phyloP scores from a whole-genome alignment of 2,797 vertebrate species.

The Microtus californicus region DNA sequence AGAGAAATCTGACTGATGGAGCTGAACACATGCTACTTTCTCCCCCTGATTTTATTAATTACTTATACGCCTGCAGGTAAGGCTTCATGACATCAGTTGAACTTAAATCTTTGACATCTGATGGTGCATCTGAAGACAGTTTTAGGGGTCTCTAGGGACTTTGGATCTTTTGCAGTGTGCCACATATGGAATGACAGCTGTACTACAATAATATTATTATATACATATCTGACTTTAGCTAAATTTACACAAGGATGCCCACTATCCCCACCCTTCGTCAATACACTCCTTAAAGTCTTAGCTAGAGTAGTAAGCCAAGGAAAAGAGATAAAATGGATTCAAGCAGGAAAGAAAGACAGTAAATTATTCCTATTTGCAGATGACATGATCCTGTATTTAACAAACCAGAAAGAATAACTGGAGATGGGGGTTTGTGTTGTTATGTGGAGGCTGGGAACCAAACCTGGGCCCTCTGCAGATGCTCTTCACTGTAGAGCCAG shows the following conservation, averaged over 20 bases:
- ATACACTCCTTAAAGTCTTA: neutral
- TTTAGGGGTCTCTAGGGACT: neutral
- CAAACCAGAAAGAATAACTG: neutral
- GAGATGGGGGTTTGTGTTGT: neutral
- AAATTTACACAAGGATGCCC: neutral
- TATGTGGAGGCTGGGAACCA: neutral
- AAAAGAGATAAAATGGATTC: neutral
- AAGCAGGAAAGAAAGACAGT: neutral
- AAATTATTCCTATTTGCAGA: neutral
- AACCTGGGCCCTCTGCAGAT: neutral
- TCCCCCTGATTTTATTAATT: neutral
- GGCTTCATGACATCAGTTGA: neutral
- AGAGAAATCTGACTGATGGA: neutral
- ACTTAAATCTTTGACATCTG: neutral
- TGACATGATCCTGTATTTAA: neutral
- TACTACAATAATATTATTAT: neutral
- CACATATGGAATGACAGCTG: neutral
- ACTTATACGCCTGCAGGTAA: neutral
- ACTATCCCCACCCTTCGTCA: neutral
- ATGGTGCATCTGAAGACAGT: neutral
- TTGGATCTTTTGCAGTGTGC: neutral
- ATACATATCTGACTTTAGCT: neutral
- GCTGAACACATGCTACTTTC: neutral
- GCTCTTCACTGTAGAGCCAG: neutral
- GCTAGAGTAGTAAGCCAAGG: neutral